These are phyloP conservation scores for Heterohyrax brucei DNA, from an alignment of 2,797 vertebrate genomes.

Conservation along the genomic window DNA sequence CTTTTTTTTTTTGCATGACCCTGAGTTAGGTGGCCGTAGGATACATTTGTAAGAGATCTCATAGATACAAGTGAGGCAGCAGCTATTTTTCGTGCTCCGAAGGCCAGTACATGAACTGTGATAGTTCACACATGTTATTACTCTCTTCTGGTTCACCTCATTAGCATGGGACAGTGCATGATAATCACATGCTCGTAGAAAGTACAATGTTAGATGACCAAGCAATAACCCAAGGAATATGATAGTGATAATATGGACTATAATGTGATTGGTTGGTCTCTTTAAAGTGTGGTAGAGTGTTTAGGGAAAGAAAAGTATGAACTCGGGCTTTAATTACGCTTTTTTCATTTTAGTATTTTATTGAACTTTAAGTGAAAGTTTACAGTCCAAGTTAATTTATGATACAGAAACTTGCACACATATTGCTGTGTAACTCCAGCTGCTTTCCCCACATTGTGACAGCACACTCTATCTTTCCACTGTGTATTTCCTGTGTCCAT, in stretches of 20 bases:
- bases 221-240: background rate
- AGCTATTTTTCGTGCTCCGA: background rate
- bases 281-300: background rate
- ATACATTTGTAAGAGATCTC: background rate
- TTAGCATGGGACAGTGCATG: accelerated
- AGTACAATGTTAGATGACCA: background rate
- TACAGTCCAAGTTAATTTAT: too few relatives aligned
- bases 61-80: background rate
- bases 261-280: background rate
- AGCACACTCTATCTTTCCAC: too few relatives aligned
- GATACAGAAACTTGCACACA: too few relatives aligned
- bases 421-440: too few relatives aligned
- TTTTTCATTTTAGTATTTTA: background rate
- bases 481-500: too few relatives aligned
- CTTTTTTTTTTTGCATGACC: background rate
- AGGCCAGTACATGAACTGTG: background rate
- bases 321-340: background rate
- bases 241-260: background rate
- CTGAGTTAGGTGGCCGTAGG: background rate
- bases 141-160: background rate
- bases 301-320: background rate
- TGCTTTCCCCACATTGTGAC: too few relatives aligned
- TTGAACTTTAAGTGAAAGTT: too few relatives aligned
- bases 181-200: background rate
- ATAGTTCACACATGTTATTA: background rate